phyloP scores from a whole-genome alignment of 2,888 invertebrate species.

The Morpho helenor region DNA sequence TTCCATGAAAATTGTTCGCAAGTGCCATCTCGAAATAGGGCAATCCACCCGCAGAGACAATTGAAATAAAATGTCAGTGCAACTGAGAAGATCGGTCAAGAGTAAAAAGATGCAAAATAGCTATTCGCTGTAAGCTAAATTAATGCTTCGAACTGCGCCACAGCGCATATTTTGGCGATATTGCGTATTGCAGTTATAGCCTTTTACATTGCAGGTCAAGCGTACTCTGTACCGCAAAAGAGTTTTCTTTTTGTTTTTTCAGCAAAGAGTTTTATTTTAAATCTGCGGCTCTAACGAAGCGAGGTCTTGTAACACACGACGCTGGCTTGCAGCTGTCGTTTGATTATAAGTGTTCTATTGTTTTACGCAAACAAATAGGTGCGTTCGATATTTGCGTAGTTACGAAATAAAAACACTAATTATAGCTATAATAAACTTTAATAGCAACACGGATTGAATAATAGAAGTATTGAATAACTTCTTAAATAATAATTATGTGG shows the following conservation, averaged over 20 bases:
- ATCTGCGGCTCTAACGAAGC: slow-evolving; percentile 71
- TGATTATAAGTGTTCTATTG: slow-evolving; percentile 19
- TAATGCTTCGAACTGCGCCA: slow-evolving; percentile 42
- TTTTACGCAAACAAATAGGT: slow-evolving; percentile 14
- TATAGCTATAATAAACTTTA: slow-evolving; percentile 30
- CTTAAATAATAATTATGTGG: no score
- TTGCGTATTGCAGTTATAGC: slow-evolving; percentile 31
- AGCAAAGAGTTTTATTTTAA: slow-evolving; percentile 68
- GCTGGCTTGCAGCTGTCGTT: slow-evolving; percentile 48
- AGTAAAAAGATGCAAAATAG: slow-evolving; percentile 37
- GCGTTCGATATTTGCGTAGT: slow-evolving; percentile 25
- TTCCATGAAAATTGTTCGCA: slow-evolving; percentile 55
- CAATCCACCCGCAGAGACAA: slow-evolving; percentile 72
- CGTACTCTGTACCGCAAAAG: slow-evolving; percentile 49
- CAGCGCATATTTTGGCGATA: slow-evolving; percentile 41
- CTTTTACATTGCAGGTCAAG: slow-evolving; percentile 52
- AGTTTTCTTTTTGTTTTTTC: slow-evolving; percentile 62
- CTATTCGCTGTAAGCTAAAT: slow-evolving; percentile 35
- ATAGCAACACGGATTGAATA: no score
- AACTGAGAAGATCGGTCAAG: slow-evolving; percentile 29
- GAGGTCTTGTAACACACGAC: slow-evolving; percentile 59
- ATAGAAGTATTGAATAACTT: no score
- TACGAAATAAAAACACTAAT: slow-evolving; percentile 22
- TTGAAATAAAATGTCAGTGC: slow-evolving; percentile 65
- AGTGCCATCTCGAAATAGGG: slow-evolving; percentile 64